Evolutionary conservation across 2,888 invertebrate genomes (phyloP).

Genomic region (Clistopyga incitator): DNA sequence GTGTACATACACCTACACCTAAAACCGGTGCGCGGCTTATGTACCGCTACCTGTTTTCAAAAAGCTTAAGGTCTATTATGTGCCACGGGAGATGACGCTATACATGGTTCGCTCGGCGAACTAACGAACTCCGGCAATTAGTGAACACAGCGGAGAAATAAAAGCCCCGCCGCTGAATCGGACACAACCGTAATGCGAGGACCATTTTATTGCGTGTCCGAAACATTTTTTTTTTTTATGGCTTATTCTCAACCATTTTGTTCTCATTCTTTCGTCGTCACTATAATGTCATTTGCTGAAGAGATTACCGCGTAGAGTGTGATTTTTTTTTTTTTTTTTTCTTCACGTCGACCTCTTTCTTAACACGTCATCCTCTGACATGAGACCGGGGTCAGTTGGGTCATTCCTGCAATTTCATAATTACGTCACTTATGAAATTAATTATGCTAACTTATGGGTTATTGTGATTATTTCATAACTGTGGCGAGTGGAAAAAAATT

Average conservation of each 20-base stretch:
- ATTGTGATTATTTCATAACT: too few species aligned
- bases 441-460: too few species aligned
- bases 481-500: too few species aligned
- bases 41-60: conserved; percentile 68
- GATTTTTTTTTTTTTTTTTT: conserved; percentile 36
- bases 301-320: conserved; percentile 36
- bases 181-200: conserved; percentile 22
- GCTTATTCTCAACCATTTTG: conserved; percentile 35
- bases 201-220: conserved; percentile 51
- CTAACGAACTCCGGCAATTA: conserved; percentile 57
- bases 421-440: too few species aligned
- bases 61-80: conserved; percentile 63
- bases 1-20: conserved; percentile 4
- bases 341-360: conserved; percentile 68
- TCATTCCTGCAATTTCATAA: not conserved
- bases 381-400: conserved; percentile 12
- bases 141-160: conserved; percentile 21
- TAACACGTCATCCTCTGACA: conserved; percentile 40
- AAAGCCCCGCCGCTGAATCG: conserved; percentile 53
- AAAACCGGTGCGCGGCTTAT: conserved; percentile 41
- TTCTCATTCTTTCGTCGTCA: conserved; percentile 46
- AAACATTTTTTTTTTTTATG: conserved; percentile 53
- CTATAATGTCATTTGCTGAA: not conserved
- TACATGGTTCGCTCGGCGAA: not conserved
- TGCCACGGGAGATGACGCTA: conserved; percentile 51